Evolutionary conservation across 2,888 invertebrate species (phyloP), one percentile per base, ranked within the genome.

Genomic region (Sclerodermus sp.): DNA sequence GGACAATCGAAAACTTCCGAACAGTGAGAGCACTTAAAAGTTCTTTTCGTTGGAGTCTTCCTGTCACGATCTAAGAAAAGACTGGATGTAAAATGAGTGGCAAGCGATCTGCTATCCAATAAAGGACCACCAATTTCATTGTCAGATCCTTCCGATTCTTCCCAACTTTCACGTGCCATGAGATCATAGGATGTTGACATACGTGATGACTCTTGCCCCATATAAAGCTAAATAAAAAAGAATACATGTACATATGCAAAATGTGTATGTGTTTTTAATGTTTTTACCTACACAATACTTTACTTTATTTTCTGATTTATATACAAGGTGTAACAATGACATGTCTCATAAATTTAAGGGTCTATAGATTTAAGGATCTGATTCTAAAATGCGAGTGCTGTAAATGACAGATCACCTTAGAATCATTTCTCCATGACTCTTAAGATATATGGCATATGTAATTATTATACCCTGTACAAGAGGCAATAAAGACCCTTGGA

Each of bases 101-200:
- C 77, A 13, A 78, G 59, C 0, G 77, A 77, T 45, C 77, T 70
- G 38, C 77, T 77, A 50, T 78, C 77, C 45, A 78, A 53, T 2
- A 78, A 56, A 3, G 77, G 77, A 2, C 74, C 76, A 13, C 70
- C 70, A 36, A 72, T 62, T 47, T 76, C 82, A 49, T 81, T 81
- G 57, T 87, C 87, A 0, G 87, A 87, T n/a, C 85, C 84, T 66
- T 87, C 87, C 0, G 86, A 86, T 50, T 84, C 83, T 57, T 81
- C 82, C 87, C 87, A 88, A 67, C 84, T 84, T 73, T 87, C 87
- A 1, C 87, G 81, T 1, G 86, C 87, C 66, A 87, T 82, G 40
- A 87, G 74, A 68, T 87, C 86, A 68, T 87, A 87, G 1, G 86
- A 83, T 60, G 80, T 79, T 1, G 82, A 81, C 68, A 82, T 80